A percentile compares a stretch with the other conserved stretches of the same genome.
These are phyloP conservation scores for Semotilus atromaculatus DNA, from an alignment of 2,797 vertebrate genomes.

Conservation along the genomic window DNA sequence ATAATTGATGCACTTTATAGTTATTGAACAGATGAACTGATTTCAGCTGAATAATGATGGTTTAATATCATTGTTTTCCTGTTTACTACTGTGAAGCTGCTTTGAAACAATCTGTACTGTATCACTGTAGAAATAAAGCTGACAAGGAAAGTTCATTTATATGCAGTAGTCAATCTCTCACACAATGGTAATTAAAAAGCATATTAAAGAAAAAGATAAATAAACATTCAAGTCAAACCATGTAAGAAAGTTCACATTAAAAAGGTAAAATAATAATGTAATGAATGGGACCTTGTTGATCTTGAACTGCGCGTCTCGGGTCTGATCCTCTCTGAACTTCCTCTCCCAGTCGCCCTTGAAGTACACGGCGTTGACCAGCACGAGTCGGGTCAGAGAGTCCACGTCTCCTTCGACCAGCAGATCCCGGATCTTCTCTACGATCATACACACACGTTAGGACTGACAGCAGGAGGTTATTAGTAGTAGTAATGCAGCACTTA, in stretches of 20 bases:
- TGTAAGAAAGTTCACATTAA: not conserved
- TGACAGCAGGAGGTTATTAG: not conserved
- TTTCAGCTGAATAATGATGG: too few relatives aligned
- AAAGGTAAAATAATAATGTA: not conserved
- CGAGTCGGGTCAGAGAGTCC: constrained; percentile 64
- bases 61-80: too few relatives aligned
- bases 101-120: too few relatives aligned
- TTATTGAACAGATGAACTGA: too few relatives aligned
- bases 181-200: not conserved
- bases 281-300: constrained; percentile 70
- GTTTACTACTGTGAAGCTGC: too few relatives aligned
- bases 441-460: not conserved
- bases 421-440: constrained; percentile 74
- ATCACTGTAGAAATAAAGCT: not conserved
- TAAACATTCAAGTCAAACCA: too few relatives aligned
- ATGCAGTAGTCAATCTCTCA: not conserved
- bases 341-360: constrained; percentile 77
- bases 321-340: constrained; percentile 61
- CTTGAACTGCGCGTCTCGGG: constrained; percentile 65
- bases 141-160: not conserved
- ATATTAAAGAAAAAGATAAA: not conserved
- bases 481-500: not conserved
- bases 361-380: constrained; percentile 79
- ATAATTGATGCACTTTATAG: too few relatives aligned
- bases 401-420: constrained; percentile 60